Conservation (phyloP, 53 echinoderm and acorn worm genomes). For the Temnopleurus reevesii region DNA sequence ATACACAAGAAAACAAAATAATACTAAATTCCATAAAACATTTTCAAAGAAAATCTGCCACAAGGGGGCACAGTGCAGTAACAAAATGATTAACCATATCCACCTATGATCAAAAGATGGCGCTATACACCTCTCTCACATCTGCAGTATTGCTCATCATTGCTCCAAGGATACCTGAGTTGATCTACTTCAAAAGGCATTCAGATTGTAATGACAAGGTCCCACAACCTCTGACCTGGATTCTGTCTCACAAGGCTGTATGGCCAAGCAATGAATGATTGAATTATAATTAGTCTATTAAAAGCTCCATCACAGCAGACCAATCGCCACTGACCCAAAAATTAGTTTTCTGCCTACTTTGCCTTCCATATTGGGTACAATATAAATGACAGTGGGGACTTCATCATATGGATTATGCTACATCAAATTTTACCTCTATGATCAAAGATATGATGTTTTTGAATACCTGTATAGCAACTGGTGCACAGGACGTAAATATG, state of each 20-base stretch:
- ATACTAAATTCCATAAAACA: too few relatives aligned
- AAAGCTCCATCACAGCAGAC: not conserved
- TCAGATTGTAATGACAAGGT: not conserved
- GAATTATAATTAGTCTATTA: conserved; percentile 14
- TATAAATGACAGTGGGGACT: too few relatives aligned
- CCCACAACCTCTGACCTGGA: not conserved
- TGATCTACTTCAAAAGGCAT: not conserved
- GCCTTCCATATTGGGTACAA: not conserved
- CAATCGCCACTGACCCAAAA: not conserved
- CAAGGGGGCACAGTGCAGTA: not conserved
- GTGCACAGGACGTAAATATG: too few relatives aligned
- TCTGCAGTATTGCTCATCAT: not conserved
- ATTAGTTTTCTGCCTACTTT: not conserved
- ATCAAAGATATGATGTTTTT: too few relatives aligned
- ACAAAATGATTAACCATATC: not conserved
- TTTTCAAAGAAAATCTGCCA: too few relatives aligned
- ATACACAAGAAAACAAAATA: too few relatives aligned
- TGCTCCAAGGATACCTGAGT: too few relatives aligned
- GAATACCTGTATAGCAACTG: too few relatives aligned
- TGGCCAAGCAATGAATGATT: conserved; percentile 14
- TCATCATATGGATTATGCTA: too few relatives aligned
- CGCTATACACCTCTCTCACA: not conserved
- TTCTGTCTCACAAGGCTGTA: not conserved
- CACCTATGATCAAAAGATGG: not conserved
- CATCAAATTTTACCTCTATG: too few relatives aligned